phyloP scores from a whole-genome alignment of 1,140 invertebrate genomes.

The Nasonia vitripennis region DNA sequence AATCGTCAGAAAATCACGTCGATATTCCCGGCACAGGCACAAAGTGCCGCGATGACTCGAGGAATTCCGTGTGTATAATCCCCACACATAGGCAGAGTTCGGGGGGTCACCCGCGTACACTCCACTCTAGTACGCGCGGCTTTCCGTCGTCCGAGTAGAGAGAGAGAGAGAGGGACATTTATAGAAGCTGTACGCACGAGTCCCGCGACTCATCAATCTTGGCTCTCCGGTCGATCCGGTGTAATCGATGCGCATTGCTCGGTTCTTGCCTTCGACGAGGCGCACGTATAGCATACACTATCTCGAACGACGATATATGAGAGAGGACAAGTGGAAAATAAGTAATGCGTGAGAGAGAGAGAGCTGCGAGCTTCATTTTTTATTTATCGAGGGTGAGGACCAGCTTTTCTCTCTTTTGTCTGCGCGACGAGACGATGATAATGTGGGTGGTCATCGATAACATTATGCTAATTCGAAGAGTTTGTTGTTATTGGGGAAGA shows the following conservation, averaged over 20 bases:
- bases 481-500: no score
- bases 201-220: conserved; percentile 48
- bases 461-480: background rate
- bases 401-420: background rate
- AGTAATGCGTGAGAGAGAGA: background rate
- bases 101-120: conserved; percentile 12
- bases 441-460: background rate
- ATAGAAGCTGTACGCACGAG: conserved; percentile 23
- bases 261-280: conserved; percentile 9
- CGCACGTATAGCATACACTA: background rate
- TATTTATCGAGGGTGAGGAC: background rate
- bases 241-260: conserved; percentile 46
- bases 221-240: conserved; percentile 20
- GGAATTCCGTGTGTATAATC: background rate
- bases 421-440: background rate
- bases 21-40: background rate
- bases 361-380: background rate
- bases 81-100: background rate
- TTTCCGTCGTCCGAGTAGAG: background rate
- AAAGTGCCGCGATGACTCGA: background rate
- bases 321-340: conserved; percentile 46
- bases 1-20: conserved; percentile 38
- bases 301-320: conserved; percentile 24
- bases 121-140: background rate
- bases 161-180: conserved; percentile 20